phyloP scores from a whole-genome alignment of 1,140 invertebrate species.

The Arion vulgaris region DNA sequence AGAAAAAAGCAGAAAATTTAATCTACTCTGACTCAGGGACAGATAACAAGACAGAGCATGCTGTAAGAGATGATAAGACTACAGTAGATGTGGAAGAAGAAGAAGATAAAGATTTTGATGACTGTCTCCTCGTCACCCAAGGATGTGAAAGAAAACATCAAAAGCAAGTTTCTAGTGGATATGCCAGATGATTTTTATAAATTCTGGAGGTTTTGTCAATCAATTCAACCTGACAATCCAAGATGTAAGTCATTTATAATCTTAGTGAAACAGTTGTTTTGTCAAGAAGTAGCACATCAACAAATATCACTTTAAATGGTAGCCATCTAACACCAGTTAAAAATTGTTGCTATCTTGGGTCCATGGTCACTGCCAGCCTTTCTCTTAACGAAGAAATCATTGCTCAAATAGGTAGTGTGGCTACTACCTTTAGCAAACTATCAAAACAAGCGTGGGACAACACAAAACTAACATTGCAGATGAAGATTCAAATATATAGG shows the following conservation, averaged over 20 bases:
- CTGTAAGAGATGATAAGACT: background rate
- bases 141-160: conserved; percentile 76
- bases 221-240: conserved; percentile 77
- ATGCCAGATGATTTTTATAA: conserved; percentile 93
- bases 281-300: no score
- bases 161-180: conserved; percentile 84
- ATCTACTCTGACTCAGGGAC: background rate
- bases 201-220: conserved; percentile 86
- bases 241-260: conserved; percentile 65
- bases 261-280: background rate
- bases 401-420: no score
- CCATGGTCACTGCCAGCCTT: no score
- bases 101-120: conserved; percentile 30
- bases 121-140: conserved; percentile 53
- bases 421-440: no score
- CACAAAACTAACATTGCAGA: no score
- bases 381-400: no score
- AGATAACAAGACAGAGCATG: background rate
- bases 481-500: no score
- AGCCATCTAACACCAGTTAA: no score
- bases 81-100: background rate
- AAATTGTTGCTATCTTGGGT: no score
- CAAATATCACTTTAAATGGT: no score
- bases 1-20: background rate
- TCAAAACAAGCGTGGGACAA: no score